These are phyloP conservation scores for Siderastrea siderea DNA, from an alignment of 92 coral and sea anemone genomes.

Conservation along the genomic window DNA sequence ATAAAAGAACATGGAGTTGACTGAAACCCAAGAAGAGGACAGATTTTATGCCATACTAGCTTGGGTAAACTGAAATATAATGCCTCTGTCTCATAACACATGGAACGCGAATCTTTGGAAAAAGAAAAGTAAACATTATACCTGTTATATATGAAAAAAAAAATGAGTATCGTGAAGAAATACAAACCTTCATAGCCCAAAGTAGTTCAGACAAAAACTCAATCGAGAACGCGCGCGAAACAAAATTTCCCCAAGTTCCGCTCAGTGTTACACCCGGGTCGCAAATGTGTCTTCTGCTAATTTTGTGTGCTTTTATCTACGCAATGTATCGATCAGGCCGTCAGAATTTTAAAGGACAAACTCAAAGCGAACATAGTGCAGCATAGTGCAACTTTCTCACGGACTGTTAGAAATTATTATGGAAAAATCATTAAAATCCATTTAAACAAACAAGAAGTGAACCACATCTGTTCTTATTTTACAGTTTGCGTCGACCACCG, in stretches of 20 bases:
- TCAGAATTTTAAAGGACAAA: slow-evolving; percentile 89
- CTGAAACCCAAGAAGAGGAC: too few relatives aligned
- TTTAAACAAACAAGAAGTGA: slow-evolving; percentile 62
- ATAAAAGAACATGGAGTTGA: too few relatives aligned
- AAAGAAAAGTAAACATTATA: slow-evolving; percentile 9
- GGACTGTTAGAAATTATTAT: slow-evolving; percentile 91
- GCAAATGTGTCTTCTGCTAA: slow-evolving; percentile 2
- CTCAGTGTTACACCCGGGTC: not conserved
- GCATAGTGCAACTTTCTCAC: slow-evolving; percentile 89
- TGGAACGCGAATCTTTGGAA: slow-evolving; percentile 10
- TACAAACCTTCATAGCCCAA: slow-evolving; percentile 30
- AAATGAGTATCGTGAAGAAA: not conserved
- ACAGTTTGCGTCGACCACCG: not conserved
- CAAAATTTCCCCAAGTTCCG: not conserved
- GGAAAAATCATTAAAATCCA: slow-evolving; percentile 70
- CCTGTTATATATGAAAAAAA: not conserved
- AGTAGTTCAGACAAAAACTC: not conserved
- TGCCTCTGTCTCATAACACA: not conserved
- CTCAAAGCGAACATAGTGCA: slow-evolving; percentile 84
- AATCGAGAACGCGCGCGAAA: not conserved
- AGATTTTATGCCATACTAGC: not conserved
- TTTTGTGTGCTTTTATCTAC: slow-evolving; percentile 72
- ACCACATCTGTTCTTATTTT: slow-evolving; percentile 33
- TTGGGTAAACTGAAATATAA: not conserved
- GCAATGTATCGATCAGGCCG: slow-evolving; percentile 79